These are phyloP conservation scores for Rhinogobius similis DNA, from an alignment of 2,113 vertebrate species.

Conservation along the genomic window DNA sequence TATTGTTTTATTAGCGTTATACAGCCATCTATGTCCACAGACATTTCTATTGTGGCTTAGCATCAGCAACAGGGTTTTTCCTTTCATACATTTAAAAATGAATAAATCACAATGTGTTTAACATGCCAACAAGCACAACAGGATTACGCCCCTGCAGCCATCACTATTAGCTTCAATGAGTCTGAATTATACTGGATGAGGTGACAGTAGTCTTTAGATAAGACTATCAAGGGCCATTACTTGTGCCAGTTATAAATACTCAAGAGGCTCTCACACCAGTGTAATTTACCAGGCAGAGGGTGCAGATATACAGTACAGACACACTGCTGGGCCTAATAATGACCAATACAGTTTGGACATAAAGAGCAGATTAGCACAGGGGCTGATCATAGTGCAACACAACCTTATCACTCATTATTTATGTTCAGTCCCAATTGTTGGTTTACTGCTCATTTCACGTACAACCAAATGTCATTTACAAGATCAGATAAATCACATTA, in stretches of 20 bases:
- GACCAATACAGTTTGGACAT: neutral
- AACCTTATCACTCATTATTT: neutral
- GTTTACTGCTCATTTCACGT: neutral
- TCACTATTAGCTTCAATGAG: constrained; percentile 3
- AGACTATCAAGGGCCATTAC: constrained; percentile 24
- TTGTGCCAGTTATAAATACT: constrained; percentile 19
- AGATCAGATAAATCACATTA: neutral
- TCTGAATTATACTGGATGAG: constrained; percentile 16
- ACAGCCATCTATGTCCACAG: no score
- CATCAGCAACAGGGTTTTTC: neutral
- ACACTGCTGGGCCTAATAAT: neutral
- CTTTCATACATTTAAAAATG: neutral
- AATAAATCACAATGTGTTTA: neutral
- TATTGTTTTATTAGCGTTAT: no score
- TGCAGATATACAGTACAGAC: constrained; percentile 4
- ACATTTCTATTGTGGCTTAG: neutral
- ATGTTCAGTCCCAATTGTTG: neutral
- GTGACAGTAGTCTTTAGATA: constrained; percentile 12
- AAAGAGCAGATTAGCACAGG: neutral
- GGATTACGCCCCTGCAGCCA: constrained; percentile 20
- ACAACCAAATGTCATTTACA: neutral
- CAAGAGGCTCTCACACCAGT: neutral
- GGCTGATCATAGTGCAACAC: neutral
- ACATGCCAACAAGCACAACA: constrained; percentile 7
- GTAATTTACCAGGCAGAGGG: constrained; percentile 1